Conservation (phyloP, 1,140 invertebrate species). For the Hylaeus volcanicus region DNA sequence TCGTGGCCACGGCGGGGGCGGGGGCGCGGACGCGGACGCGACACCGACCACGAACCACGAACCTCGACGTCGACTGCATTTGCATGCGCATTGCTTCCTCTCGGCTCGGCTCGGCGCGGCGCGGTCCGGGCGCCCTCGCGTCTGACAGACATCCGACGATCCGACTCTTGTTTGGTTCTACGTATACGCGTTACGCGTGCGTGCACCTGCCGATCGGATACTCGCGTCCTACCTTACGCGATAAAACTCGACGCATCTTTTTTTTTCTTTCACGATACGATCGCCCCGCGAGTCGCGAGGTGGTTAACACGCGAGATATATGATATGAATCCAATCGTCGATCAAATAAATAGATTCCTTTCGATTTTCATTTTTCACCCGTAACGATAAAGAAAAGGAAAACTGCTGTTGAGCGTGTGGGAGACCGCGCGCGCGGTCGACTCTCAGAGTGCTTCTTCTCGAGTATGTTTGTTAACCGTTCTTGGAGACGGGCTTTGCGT, state of each 20-base stretch:
- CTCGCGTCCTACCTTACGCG: not conserved
- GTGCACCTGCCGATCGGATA: conserved; percentile 25
- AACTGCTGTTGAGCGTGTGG: not conserved
- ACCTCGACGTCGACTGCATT: not conserved
- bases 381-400: not conserved
- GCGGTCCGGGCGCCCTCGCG: not conserved
- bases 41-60: not conserved
- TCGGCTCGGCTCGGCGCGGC: not conserved
- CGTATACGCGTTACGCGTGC: conserved; percentile 14
- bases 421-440: not conserved
- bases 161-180: conserved; percentile 26
- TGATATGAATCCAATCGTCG: conserved; percentile 1
- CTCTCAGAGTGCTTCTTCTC: conserved; percentile 14
- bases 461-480: conserved; percentile 13
- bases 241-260: conserved; percentile 7
- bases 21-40: not conserved
- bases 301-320: conserved; percentile 20
- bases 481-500: not conserved
- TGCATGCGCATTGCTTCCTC: too few relatives aligned
- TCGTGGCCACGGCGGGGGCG: not conserved
- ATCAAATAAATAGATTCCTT: conserved; percentile 1
- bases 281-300: conserved; percentile 1
- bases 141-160: not conserved
- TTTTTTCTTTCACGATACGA: not conserved
- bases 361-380: not conserved